phyloP scores from a whole-genome alignment of 1,140 invertebrate genomes.

The Paraescarpia echinospica region DNA sequence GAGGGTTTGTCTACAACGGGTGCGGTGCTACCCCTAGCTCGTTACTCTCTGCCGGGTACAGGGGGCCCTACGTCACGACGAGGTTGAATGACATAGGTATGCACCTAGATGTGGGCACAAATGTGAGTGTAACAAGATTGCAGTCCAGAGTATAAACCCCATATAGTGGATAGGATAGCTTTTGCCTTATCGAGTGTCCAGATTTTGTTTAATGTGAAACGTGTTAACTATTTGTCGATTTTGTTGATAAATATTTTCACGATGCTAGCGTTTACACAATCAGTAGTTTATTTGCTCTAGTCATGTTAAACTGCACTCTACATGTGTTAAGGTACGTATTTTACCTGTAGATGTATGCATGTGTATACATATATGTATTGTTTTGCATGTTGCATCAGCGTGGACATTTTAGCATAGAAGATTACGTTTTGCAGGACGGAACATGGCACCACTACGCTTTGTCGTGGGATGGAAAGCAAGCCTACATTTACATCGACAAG shows the following conservation, averaged over 20 bases:
- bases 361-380: not conserved
- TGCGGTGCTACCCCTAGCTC: not conserved
- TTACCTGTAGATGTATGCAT: not conserved
- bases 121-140: not conserved
- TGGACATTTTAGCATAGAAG: no score
- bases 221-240: no score
- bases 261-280: no score
- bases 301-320: not conserved
- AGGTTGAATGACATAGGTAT: not conserved
- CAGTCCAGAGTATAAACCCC: no score
- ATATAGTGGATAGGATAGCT: no score
- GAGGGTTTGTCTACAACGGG: not conserved
- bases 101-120: not conserved
- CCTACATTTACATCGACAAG: not conserved
- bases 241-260: no score
- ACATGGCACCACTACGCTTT: not conserved
- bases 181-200: no score
- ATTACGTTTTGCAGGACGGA: not conserved
- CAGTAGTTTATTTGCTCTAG: no score
- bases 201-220: no score
- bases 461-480: not conserved
- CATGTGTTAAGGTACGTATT: not conserved
- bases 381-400: not conserved
- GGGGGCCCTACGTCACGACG: not conserved
- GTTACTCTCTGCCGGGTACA: not conserved